Base-by-base conservation (phyloP, 2,113 vertebrate genomes). In the Oreocharis arfaki region DNA sequence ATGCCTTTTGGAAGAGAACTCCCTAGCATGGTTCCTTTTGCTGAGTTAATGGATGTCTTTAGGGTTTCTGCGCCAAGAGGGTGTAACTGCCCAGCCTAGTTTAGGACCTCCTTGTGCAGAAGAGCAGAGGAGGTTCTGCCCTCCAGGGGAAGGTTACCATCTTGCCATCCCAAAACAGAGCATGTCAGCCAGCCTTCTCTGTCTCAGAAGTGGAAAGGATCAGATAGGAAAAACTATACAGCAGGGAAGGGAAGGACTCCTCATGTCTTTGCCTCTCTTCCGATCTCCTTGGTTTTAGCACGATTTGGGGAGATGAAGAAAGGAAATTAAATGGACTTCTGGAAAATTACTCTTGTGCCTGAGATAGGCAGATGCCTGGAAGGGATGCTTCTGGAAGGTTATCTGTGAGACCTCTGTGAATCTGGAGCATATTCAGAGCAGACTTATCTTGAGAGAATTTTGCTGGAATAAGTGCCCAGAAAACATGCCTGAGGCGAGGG, bases 151-250 rank as follows among this genome's bases (percentile, higher is more conserved):
- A n/a, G 14, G 14, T 65, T 49, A 46, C 18, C 9, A 24, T 56
- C 35, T 71, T 90, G n/a, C 39, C 21, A 46, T 39, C 21, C 16
- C 21, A 21, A 89, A 74, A 56, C 19, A 67, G 30, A 81, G 39
- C 11, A 4, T 0, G 0, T 73, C 39, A 33, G 17, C 1, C 0
- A 16, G 27, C 21, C 7, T 41, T 13, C 33, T 68, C 50, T 74
- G 33, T 39, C 35, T 57, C 69, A 49, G 70, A 87, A 84, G 20
- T 3, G 12, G 28, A 18, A 59, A 82, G 44, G 35, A 70, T 28
- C 18, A 68, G 37, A 30, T 1, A 1, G 37, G 50, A 71, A 76
- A 24, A 74, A 27, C n/a, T 35, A 5, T 28, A 8, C 41, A 33
- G 30, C 67, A 81, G 13, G 20, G 73, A 39, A 52, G 24, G 27